Base-by-base conservation (phyloP, 2,888 invertebrate genomes). In the Fragum fragum region DNA sequence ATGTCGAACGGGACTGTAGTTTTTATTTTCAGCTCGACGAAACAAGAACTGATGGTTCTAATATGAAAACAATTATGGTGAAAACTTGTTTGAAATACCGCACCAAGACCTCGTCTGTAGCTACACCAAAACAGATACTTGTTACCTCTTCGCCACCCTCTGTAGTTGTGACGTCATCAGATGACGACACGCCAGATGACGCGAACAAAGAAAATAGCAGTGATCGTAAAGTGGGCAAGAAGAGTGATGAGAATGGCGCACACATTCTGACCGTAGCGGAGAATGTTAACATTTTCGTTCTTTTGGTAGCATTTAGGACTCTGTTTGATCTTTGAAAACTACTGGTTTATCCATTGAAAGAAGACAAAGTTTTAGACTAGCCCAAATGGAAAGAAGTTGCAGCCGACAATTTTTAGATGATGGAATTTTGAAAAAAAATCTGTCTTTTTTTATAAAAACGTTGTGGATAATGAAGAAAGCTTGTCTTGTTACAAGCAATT, bases 11-110 rank as follows among this genome's bases (percentile, higher is more conserved):
- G 7, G 47, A 71, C 21, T 36, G 71, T 36, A 42, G 23, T 23
- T 55, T 66, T 42, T 66, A 66, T 42, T 66, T 66, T 16, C 42
- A 66, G 11, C 66, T 66, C 11, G 66, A 39, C 42, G 36, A 42
- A 21, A n/a, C 42, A 42, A n/a, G 66, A 9, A 21, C 66, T 14
- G 26, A 21, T 9, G n/a, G n/a, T 9, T 14, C 47, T 5, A 21
- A n/a, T 21, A 9, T 23, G 29, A 66, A 66, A 42, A 39, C 14
- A n/a, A 66, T 66, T 23, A 66, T 66, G 66, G 47, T 66, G 1
- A 66, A 42, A 42, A 23, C 66, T 2, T 66, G 66, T 23, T 26
- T 42, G 9, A 11, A 66, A 16, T 42, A 66, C 36, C 66, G 23
- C 1, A 26, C 66, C 21, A 66, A 32, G 5, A 23, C 39, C 36